These are phyloP conservation scores for Syrista parreyssii DNA, from an alignment of 2,888 invertebrate species.

Conservation along the genomic window DNA sequence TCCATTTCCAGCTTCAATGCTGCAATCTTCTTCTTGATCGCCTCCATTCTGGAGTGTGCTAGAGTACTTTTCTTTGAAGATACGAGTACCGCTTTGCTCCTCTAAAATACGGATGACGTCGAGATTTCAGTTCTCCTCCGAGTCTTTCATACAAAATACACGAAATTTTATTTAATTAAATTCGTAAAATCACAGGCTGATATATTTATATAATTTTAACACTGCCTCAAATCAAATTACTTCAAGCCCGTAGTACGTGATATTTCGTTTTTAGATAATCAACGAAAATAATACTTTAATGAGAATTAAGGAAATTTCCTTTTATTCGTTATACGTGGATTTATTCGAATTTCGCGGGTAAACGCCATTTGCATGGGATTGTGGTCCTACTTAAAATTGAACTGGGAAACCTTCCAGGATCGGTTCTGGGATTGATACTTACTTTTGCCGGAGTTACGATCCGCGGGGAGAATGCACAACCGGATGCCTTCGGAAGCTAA, in stretches of 20 bases:
- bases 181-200: neutral
- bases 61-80: neutral
- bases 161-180: neutral
- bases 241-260: neutral
- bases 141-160: neutral
- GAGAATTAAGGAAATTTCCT: neutral
- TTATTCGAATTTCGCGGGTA: neutral
- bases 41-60: slow-evolving; percentile 70
- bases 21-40: slow-evolving; percentile 82
- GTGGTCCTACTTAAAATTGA: neutral
- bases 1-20: slow-evolving; percentile 80
- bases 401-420: neutral
- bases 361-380: neutral
- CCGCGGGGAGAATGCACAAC: slow-evolving; percentile 57
- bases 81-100: neutral
- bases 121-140: neutral
- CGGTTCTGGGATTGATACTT: neutral
- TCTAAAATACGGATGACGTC: neutral
- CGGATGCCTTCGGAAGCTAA: slow-evolving; percentile 62
- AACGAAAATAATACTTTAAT: neutral
- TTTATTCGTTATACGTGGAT: neutral
- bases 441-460: slow-evolving; percentile 15
- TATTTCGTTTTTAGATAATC: neutral
- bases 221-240: neutral
- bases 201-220: neutral